phyloP scores from a whole-genome alignment of 1,140 invertebrate genomes.

The Drosophila parvula region DNA sequence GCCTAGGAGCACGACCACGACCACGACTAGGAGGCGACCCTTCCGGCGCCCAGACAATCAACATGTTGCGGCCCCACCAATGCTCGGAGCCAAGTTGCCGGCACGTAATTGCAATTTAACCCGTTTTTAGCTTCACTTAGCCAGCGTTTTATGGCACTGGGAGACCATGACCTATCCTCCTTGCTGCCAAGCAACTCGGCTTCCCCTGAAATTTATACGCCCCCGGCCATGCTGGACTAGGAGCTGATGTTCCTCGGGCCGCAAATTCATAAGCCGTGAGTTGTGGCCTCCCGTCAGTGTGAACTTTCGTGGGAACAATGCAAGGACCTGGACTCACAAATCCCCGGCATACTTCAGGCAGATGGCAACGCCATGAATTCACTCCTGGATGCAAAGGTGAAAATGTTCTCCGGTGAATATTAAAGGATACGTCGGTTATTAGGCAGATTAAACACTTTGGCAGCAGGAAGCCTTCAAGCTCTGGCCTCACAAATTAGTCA shows the following conservation, averaged over 20 bases:
- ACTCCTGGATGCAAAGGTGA: slow-evolving; percentile 3
- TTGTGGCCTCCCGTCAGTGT: slow-evolving; percentile 15
- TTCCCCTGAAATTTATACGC: slow-evolving; percentile 48
- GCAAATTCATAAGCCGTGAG: slow-evolving; percentile 53
- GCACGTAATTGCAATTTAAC: slow-evolving; percentile 70
- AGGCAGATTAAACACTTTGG: slow-evolving; percentile 12
- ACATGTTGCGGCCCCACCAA: slow-evolving; percentile 60
- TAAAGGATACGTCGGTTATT: slow-evolving; percentile 15
- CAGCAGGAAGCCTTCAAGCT: slow-evolving; percentile 1
- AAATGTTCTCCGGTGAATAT: slow-evolving; percentile 20
- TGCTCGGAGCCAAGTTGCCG: slow-evolving; percentile 49
- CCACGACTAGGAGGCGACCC: slow-evolving; percentile 2
- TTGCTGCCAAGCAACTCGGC: not conserved
- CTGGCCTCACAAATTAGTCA: not conserved
- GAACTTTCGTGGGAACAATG: slow-evolving; percentile 33
- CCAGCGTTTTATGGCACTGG: slow-evolving; percentile 38
- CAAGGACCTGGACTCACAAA: slow-evolving; percentile 8
- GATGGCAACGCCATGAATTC: slow-evolving; percentile 41
- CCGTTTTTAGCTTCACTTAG: slow-evolving; percentile 52
- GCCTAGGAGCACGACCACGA: slow-evolving; percentile 2
- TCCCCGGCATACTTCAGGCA: slow-evolving; percentile 23
- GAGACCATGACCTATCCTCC: slow-evolving; percentile 24
- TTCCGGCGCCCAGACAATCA: slow-evolving; percentile 47
- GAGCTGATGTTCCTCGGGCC: slow-evolving; percentile 36
- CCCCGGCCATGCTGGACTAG: slow-evolving; percentile 4